Evolutionary conservation across 1,140 invertebrate species (phyloP).

Genomic region (Venustaconcha ellipsiformis): DNA sequence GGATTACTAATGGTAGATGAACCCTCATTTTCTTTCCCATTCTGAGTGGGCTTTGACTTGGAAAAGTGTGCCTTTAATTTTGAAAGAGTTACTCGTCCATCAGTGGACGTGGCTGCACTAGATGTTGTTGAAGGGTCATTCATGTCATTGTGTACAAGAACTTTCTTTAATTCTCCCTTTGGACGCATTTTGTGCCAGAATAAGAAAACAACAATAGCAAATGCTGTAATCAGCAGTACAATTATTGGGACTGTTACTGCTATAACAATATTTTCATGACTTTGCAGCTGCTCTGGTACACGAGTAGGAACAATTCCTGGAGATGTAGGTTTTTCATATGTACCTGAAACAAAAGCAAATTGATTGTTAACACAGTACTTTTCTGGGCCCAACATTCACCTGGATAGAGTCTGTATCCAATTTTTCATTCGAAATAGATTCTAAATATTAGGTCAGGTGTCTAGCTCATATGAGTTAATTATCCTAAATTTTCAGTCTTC

Average conservation of each 20-base stretch:
- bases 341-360: too few species aligned
- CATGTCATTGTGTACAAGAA: conserved; percentile 29
- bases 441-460: too few species aligned
- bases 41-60: conserved; percentile 19
- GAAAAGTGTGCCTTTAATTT: conserved; percentile 33
- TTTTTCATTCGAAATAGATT: too few species aligned
- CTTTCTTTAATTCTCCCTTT: conserved; percentile 27
- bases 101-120: conserved; percentile 2
- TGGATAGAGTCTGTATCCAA: too few species aligned
- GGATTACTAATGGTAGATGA: too few species aligned
- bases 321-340: too few species aligned
- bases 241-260: conserved; percentile 31
- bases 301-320: too few species aligned
- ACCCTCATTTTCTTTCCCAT: background rate
- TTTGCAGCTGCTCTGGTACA: background rate
- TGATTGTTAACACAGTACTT: too few species aligned
- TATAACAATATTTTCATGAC: conserved; percentile 17
- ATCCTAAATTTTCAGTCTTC: too few species aligned
- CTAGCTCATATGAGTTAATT: too few species aligned
- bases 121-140: conserved; percentile 20
- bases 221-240: conserved; percentile 12
- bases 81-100: conserved; percentile 27
- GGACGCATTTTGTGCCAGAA: conserved; percentile 18
- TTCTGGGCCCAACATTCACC: too few species aligned
- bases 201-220: conserved; percentile 22